phyloP scores from a whole-genome alignment of 1,140 invertebrate species.

The Hyphantria cunea region DNA sequence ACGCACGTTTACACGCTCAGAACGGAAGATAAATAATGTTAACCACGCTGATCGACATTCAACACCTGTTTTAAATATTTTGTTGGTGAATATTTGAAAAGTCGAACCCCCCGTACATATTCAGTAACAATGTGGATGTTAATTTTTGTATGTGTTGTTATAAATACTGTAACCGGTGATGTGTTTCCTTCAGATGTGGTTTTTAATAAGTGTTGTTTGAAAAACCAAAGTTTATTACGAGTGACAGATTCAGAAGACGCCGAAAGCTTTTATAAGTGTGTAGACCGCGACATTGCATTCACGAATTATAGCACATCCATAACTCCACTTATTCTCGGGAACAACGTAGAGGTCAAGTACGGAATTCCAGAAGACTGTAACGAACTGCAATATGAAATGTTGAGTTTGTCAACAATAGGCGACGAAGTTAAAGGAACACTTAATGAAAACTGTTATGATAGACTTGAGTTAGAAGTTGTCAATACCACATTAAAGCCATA shows the following conservation, averaged over 20 bases:
- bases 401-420: slow-evolving; percentile 35
- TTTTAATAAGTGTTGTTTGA: slow-evolving; percentile 66
- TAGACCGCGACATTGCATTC: slow-evolving; percentile 39
- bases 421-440: slow-evolving; percentile 25
- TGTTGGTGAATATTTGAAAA: slow-evolving; percentile 39
- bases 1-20: slow-evolving; percentile 47
- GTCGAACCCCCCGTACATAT: slow-evolving; percentile 4
- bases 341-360: slow-evolving; percentile 45
- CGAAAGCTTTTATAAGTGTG: slow-evolving; percentile 51
- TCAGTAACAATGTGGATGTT: slow-evolving; percentile 50
- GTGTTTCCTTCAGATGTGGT: slow-evolving; percentile 34
- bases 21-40: slow-evolving; percentile 59
- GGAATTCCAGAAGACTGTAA: slow-evolving; percentile 55
- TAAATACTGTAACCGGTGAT: slow-evolving; percentile 22
- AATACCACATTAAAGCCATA: slow-evolving; percentile 54
- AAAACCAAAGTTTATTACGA: slow-evolving; percentile 56
- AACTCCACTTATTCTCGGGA: slow-evolving; percentile 50
- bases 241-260: slow-evolving; percentile 39
- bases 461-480: slow-evolving; percentile 50
- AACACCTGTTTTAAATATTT: slow-evolving; percentile 62
- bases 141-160: slow-evolving; percentile 43
- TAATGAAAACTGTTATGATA: slow-evolving; percentile 59
- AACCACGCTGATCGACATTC: slow-evolving; percentile 52
- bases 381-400: slow-evolving; percentile 38
- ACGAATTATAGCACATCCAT: slow-evolving; percentile 45